These are phyloP conservation scores for Zoanthus sociatus DNA, from an alignment of 92 coral and sea anemone species.

Conservation along the genomic window DNA sequence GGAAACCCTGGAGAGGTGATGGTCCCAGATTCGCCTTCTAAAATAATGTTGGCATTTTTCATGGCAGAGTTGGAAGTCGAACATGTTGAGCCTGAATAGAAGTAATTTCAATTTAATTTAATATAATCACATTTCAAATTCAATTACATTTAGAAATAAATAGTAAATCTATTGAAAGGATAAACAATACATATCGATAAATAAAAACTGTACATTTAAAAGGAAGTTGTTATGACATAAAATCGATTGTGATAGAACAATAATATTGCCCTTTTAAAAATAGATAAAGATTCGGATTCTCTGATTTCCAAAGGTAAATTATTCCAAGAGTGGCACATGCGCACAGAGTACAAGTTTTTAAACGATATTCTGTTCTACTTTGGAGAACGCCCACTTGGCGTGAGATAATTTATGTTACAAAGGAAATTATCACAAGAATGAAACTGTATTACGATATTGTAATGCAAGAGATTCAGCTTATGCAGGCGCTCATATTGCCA, in stretches of 20 bases:
- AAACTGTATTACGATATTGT: background rate
- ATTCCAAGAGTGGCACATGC: background rate
- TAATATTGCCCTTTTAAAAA: background rate
- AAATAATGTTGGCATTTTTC: conserved; percentile 9
- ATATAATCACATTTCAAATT: no score
- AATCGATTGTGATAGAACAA: background rate
- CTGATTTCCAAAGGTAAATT: conserved; percentile 1
- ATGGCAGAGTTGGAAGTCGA: conserved; percentile 26
- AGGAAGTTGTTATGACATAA: background rate
- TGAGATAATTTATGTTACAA: background rate
- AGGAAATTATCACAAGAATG: background rate
- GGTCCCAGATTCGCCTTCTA: conserved; percentile 8
- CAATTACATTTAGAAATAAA: no score
- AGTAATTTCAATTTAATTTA: no score
- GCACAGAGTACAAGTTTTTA: background rate
- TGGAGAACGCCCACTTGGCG: background rate
- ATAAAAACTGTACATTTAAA: background rate
- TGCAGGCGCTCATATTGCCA: no score
- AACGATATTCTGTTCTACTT: background rate
- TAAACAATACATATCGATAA: background rate
- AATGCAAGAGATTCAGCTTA: no score
- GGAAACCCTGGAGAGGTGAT: conserved; percentile 44
- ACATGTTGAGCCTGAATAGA: conserved; percentile 5
- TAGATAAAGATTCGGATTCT: background rate
- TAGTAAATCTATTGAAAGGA: background rate